A percentile compares a stretch with the other conserved stretches of the same genome.
phyloP scores from a whole-genome alignment of 1,140 invertebrate genomes.

The Tribolium madens region DNA sequence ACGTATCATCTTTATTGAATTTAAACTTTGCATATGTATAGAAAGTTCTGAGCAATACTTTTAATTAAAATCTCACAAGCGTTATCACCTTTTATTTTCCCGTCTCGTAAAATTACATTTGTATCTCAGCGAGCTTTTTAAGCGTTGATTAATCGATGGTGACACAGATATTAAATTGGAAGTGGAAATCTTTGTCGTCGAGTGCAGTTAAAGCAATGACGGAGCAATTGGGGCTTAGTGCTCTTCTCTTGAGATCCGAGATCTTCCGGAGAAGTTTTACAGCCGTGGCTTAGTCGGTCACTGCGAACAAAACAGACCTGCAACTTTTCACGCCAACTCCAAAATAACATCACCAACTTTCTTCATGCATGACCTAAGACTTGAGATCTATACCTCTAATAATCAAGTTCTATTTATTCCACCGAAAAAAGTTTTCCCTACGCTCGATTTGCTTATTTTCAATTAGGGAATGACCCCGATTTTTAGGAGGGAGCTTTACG shows the following conservation, averaged over 20 bases:
- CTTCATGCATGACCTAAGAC: background rate
- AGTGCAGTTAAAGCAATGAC: conserved; percentile 27
- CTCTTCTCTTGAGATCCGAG: conserved; percentile 26
- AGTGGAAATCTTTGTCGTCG: conserved; percentile 31
- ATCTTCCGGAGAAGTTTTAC: conserved; percentile 36
- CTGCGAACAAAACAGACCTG: conserved; percentile 24
- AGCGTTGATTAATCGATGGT: conserved; percentile 27
- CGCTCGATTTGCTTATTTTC: conserved; percentile 25
- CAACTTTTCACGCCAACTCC: conserved; percentile 24
- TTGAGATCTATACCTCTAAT: background rate
- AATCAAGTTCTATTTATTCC: background rate
- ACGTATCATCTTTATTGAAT: conserved; percentile 16
- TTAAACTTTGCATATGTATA: conserved; percentile 1
- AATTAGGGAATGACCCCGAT: conserved; percentile 25
- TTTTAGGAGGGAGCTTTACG: conserved; percentile 1
- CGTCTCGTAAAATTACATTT: background rate
- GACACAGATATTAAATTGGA: conserved; percentile 39
- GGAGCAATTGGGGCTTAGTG: conserved; percentile 33
- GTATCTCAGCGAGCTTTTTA: background rate
- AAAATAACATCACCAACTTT: conserved; percentile 23
- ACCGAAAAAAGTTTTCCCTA: background rate
- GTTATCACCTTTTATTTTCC: background rate
- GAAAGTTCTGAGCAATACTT: background rate
- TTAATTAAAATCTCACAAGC: background rate
- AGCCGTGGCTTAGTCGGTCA: conserved; percentile 31